Conservation (phyloP, 2,888 invertebrate genomes). For the Arrhopalites spinosus region DNA sequence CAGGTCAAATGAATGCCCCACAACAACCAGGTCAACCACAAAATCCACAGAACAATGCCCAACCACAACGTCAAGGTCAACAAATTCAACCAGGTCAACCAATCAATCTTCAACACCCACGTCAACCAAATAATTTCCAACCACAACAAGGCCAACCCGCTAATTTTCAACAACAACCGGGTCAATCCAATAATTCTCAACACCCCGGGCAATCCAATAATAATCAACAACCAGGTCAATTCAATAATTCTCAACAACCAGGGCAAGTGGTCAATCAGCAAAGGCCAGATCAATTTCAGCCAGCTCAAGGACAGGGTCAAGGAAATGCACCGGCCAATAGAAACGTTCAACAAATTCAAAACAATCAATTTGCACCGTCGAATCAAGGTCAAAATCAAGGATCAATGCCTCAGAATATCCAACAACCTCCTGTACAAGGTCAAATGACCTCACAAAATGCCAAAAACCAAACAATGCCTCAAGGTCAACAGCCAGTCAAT, state of each 20-base stretch:
- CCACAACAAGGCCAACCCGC: neutral
- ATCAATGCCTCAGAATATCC: too few species aligned
- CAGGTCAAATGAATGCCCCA: neutral
- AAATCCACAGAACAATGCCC: neutral
- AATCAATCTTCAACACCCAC: too few species aligned
- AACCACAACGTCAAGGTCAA: neutral
- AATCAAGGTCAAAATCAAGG: too few species aligned
- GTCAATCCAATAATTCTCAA: neutral
- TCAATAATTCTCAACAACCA: neutral
- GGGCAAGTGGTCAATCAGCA: neutral
- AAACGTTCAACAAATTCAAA: too few species aligned
- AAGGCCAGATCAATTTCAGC: neutral
- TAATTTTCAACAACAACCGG: too few species aligned
- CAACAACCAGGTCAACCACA: constrained; percentile 14
- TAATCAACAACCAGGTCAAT: neutral
- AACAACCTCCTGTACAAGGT: too few species aligned
- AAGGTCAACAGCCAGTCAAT: neutral
- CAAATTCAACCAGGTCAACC: neutral
- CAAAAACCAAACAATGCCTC: too few species aligned
- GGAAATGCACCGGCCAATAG: neutral
- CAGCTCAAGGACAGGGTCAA: neutral
- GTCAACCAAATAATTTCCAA: neutral
- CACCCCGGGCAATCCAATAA: neutral
- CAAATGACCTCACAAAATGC: too few species aligned
- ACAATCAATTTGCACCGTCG: too few species aligned